Base-by-base conservation (phyloP, 2,113 vertebrate genomes). In the Urocynchramus pylzowi region DNA sequence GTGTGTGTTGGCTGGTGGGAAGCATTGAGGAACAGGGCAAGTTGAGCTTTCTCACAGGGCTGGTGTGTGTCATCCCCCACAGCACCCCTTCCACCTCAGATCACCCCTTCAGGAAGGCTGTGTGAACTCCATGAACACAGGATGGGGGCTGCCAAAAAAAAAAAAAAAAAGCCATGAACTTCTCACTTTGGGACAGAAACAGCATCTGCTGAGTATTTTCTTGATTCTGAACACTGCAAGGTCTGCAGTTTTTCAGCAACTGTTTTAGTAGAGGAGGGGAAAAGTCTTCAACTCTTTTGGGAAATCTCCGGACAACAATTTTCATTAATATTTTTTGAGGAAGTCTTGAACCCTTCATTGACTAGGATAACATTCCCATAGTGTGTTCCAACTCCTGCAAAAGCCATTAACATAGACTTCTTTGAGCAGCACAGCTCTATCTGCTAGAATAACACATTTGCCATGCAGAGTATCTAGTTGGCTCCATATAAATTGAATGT, bases 251-350 rank as follows among this genome's bases (percentile, higher is more conserved):
- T 94, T 95, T 97, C 65, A 93, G 76, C 75, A 76, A 94, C 77
- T 94, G 11, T 88, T 96, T 96, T 91, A 96, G 81, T 87, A 91
- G 26, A 93, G 83, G 31, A 77, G 87, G 84, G 85, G 87, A 78
- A 77, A 97, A 86, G 30, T 78, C 61, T 70, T 91, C 42, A 97
- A 84, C 84, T 95, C 97, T 97, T 96, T 95, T 71, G 97, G 96
- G 97, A 98, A 97, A 95, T 96, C 91, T 97, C 93, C 1, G 42
- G 89, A 83, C 52, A 95, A 54, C 49, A 63, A 94, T 97, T 98
- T 97, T 93, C 97, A 97, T 96, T 97, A 96, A 81, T 83, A 86
- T 61, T 83, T 86, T 97, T 96, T 90, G 89, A 96, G 92, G 87
- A 97, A 97, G 79, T 81, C 77, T 95, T 91, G 96, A 97, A 84